Evolutionary conservation across 1,140 invertebrate species (phyloP).

Genomic region (Chlorops oryzae): DNA sequence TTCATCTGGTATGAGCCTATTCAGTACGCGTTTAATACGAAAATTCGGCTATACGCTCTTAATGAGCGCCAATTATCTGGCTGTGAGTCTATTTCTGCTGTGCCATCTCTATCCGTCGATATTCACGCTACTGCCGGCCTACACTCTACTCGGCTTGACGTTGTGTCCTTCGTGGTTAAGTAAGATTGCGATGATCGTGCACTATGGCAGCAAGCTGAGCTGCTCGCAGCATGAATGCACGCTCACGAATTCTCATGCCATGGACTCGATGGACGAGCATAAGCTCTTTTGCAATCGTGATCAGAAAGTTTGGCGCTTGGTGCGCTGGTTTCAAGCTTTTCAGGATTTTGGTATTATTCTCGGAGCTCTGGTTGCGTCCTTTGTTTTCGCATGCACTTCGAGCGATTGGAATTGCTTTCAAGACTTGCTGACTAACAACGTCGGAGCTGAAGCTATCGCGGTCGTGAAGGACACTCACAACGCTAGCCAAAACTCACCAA

Average conservation of each 20-base stretch:
- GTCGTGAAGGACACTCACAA: neutral
- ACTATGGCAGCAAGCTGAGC: constrained; percentile 55
- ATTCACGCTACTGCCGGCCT: constrained; percentile 55
- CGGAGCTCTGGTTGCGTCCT: constrained; percentile 50
- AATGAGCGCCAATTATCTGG: constrained; percentile 50
- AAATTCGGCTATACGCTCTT: constrained; percentile 53
- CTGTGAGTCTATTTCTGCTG: constrained; percentile 53
- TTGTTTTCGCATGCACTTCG: constrained; percentile 49
- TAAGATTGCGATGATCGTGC: constrained; percentile 55
- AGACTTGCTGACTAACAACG: neutral
- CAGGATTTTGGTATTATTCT: constrained; percentile 54
- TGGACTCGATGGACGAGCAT: constrained; percentile 45
- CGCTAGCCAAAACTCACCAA: neutral
- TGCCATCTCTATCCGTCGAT: constrained; percentile 58
- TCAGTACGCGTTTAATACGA: constrained; percentile 52
- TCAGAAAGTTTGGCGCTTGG: constrained; percentile 41
- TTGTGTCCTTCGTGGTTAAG: constrained; percentile 52
- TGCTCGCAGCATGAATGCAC: constrained; percentile 47
- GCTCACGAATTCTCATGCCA: constrained; percentile 48
- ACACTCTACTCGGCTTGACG: constrained; percentile 54
- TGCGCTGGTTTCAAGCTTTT: constrained; percentile 48
- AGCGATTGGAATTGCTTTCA: constrained; percentile 32
- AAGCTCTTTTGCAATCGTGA: constrained; percentile 47
- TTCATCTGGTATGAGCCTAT: constrained; percentile 53
- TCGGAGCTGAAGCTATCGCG: neutral